These are phyloP conservation scores for Streptopelia turtur DNA, from an alignment of 2,797 vertebrate species.

Conservation along the genomic window DNA sequence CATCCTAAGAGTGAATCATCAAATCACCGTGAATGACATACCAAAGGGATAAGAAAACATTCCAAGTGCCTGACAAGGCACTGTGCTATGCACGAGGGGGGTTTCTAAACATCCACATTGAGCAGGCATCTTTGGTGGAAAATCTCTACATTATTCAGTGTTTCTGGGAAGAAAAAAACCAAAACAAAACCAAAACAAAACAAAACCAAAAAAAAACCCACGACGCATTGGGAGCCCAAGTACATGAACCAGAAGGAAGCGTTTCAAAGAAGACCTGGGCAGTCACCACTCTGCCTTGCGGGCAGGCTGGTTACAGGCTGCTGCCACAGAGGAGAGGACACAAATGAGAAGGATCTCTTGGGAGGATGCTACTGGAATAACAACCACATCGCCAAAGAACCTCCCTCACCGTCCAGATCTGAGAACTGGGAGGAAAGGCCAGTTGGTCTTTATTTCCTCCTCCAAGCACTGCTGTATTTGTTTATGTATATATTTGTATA, in stretches of 20 bases:
- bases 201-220: background rate
- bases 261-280: background rate
- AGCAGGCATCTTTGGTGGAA: background rate
- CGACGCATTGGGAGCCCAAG: background rate
- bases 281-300: background rate
- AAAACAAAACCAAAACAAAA: too few relatives aligned
- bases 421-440: background rate
- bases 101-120: background rate
- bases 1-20: conserved; percentile 22
- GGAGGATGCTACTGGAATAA: background rate
- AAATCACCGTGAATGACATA: conserved; percentile 13
- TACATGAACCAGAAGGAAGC: background rate
- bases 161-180: background rate
- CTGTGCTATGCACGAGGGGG: background rate
- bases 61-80: background rate
- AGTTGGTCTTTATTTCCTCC: background rate
- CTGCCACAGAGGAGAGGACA: background rate
- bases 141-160: background rate
- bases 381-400: background rate
- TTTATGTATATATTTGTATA: background rate
- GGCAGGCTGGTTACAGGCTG: background rate
- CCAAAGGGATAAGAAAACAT: conserved; percentile 8
- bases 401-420: background rate
- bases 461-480: background rate
- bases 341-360: background rate